These are phyloP conservation scores for Halcyon smyrnensis DNA, from an alignment of 2,797 vertebrate genomes.

Conservation along the genomic window DNA sequence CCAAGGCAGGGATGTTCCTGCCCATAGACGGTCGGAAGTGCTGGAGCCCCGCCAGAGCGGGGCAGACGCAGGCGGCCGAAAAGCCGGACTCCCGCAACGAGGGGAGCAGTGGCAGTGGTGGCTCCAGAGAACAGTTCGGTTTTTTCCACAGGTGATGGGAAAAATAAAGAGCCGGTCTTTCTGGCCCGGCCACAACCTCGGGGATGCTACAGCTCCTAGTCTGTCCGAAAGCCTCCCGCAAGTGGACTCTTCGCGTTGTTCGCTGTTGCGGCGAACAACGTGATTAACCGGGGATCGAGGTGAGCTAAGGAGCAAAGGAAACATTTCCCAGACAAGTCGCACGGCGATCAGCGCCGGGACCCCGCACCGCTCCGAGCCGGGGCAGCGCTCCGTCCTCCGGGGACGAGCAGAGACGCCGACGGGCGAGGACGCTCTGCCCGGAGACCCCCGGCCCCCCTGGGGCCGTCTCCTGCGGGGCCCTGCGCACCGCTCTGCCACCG, in stretches of 20 bases:
- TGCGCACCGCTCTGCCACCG: background rate
- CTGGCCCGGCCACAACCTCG: background rate
- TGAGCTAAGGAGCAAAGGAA: background rate
- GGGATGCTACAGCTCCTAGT: background rate
- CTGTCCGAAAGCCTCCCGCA: background rate
- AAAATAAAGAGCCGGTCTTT: background rate
- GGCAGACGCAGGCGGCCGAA: background rate
- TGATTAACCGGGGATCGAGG: no score
- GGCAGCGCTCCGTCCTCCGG: background rate
- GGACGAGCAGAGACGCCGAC: background rate
- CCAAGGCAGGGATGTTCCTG: background rate
- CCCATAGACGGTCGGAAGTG: no score
- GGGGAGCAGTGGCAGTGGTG: background rate
- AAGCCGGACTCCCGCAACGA: background rate
- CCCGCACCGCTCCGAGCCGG: background rate
- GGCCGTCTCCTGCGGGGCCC: background rate
- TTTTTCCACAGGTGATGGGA: background rate
- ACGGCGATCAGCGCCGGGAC: background rate
- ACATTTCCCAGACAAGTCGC: background rate
- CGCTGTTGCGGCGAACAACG: background rate
- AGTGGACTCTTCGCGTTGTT: accelerated
- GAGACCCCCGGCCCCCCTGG: no score
- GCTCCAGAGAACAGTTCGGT: background rate
- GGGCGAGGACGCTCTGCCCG: background rate
- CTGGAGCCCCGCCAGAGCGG: background rate